phyloP scores from a whole-genome alignment of 1,140 invertebrate genomes.

The Brachionus sp. region DNA sequence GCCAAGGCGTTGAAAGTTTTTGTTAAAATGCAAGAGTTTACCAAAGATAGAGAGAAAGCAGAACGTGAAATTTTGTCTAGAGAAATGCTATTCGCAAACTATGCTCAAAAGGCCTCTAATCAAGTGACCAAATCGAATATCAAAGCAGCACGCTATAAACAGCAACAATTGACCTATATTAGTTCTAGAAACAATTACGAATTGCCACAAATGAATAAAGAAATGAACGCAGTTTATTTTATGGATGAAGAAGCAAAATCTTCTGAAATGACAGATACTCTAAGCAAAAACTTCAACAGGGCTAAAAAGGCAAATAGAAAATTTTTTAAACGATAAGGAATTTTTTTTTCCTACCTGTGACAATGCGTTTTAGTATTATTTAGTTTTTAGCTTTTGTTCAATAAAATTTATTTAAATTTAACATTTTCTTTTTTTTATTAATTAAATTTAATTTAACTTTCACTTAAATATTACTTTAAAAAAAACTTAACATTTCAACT shows the following conservation, averaged over 20 bases:
- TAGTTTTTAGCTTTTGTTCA: neutral
- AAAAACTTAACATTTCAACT: too few species aligned
- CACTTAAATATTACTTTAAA: too few species aligned
- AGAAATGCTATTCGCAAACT: neutral
- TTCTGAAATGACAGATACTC: neutral
- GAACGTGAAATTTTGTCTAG: too few species aligned
- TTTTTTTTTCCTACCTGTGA: neutral
- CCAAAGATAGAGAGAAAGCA: too few species aligned
- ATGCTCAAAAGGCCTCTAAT: conserved; percentile 30
- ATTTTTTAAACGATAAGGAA: neutral
- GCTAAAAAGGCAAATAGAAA: conserved; percentile 19
- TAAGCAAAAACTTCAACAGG: neutral
- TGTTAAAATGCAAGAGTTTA: too few species aligned
- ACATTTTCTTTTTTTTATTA: too few species aligned
- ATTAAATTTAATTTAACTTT: too few species aligned
- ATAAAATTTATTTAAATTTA: neutral
- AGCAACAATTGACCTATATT: neutral
- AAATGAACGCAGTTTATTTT: neutral
- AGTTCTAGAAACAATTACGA: neutral
- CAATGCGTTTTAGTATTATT: neutral
- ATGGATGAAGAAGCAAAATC: neutral
- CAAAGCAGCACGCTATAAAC: neutral
- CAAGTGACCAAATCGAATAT: neutral
- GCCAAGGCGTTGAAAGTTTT: too few species aligned
- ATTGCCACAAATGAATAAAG: neutral